Evolutionary conservation across 2,888 invertebrate species (phyloP), one percentile per base, ranked within the genome.

Genomic region (Zygaena filipendulae): DNA sequence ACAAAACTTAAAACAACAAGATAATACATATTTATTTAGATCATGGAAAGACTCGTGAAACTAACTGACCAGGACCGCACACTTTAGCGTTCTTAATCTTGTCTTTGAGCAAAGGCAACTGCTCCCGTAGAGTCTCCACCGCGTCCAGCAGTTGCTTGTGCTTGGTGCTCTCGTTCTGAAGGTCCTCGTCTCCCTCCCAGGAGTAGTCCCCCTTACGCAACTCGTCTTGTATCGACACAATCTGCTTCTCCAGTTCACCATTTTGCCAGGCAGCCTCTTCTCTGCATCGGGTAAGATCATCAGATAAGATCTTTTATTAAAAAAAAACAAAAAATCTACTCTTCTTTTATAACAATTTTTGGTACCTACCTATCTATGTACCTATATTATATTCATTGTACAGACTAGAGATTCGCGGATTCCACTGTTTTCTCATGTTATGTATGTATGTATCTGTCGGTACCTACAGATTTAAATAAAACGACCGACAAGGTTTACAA

Each of bases 241-340:
- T 74, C 43, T 74, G 70, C 43, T 75, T 80, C 41, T 81, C 79
- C 12, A 79, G 32, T 37, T 79, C 80, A 1, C 63, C 62, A 38
- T 81, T 81, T 35, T 80, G 77, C 74, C 74, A 77, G 26, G 68
- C 59, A 29, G 77, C 75, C 21, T 75, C 50, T 27, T 81, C 80
- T 53, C 81, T 80, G n/a, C n/a, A n/a, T n/a, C n/a, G n/a, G n/a
- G n/a, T n/a, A n/a, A n/a, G n/a, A n/a, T n/a, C n/a, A n/a, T n/a
- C n/a, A n/a, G n/a, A n/a, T n/a, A n/a, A n/a, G n/a, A n/a, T n/a
- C n/a, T n/a, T n/a, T n/a, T n/a, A n/a, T n/a, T n/a, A 23, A 18
- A 11, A 22, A 12, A 20, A 11, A 20, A 14, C 10, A n/a, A 10
- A 24, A 16, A 10, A n/a, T n/a, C n/a, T n/a, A n/a, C n/a, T n/a